A percentile compares a stretch with the other conserved stretches of the same genome.
Evolutionary conservation across 2,113 vertebrate genomes (phyloP).

Genomic region (Mionectes macconnelli): DNA sequence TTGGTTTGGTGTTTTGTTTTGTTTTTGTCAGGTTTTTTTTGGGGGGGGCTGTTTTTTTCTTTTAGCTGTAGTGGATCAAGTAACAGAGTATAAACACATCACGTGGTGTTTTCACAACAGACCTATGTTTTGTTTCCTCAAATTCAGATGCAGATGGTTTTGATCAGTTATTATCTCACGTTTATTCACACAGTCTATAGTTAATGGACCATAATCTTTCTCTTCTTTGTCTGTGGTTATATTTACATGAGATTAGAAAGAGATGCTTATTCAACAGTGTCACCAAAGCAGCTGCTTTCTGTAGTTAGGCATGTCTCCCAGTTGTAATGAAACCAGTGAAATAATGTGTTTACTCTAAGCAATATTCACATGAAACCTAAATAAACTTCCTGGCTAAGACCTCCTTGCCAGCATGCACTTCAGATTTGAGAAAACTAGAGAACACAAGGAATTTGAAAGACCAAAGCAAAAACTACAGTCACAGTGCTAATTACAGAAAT

Average conservation of each 20-base stretch:
- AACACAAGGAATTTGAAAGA: neutral
- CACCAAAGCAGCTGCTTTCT: neutral
- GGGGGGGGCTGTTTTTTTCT: neutral
- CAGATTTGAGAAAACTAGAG: neutral
- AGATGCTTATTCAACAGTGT: neutral
- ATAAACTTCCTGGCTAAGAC: neutral
- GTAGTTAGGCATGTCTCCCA: neutral
- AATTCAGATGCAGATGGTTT: neutral
- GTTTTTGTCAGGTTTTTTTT: neutral
- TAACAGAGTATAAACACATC: neutral
- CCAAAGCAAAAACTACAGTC: neutral
- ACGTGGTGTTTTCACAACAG: neutral
- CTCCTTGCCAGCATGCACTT: neutral
- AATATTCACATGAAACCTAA: neutral
- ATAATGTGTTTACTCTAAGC: neutral
- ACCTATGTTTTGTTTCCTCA: neutral
- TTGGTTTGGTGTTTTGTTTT: neutral
- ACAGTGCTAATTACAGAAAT: neutral
- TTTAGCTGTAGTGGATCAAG: neutral
- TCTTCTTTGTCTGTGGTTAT: neutral
- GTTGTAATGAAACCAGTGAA: neutral
- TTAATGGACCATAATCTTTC: neutral
- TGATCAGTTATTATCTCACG: neutral
- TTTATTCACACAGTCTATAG: neutral
- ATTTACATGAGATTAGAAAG: neutral